Evolutionary conservation across 2,113 vertebrate species (phyloP).

Genomic region (Charadrius vociferus): DNA sequence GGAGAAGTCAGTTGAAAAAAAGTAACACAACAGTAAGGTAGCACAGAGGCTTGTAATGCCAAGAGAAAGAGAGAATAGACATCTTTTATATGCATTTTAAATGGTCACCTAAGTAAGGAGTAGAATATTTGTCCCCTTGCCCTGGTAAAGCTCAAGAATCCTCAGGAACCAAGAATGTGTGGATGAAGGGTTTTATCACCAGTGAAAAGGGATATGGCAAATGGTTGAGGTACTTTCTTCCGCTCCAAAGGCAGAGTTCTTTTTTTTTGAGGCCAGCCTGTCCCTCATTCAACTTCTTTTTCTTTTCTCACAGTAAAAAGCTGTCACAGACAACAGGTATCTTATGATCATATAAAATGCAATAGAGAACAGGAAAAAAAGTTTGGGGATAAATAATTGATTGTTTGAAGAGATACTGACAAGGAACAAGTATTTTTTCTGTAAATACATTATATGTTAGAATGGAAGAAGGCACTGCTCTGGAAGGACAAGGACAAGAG

Average conservation of each 20-base stretch:
- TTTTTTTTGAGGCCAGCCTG: not conserved
- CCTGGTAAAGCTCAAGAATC: not conserved
- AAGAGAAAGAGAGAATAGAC: not conserved
- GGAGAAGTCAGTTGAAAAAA: not conserved
- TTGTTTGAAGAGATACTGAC: slow-evolving; percentile 13
- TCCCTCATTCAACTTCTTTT: slow-evolving; percentile 5
- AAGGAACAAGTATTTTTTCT: not conserved
- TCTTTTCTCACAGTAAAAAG: slow-evolving; percentile 3
- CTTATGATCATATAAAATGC: not conserved
- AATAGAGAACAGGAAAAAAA: not conserved
- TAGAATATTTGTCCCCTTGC: not conserved
- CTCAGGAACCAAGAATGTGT: not conserved
- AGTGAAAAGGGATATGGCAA: not conserved
- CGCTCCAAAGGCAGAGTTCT: not conserved
- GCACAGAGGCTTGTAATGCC: not conserved
- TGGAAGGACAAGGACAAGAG: not conserved
- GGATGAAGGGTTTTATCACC: not conserved
- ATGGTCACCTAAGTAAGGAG: not conserved
- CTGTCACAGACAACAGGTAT: not conserved
- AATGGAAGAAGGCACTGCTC: not conserved
- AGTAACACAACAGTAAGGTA: not conserved
- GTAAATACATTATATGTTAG: not conserved
- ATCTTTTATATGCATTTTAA: not conserved
- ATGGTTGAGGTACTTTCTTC: not conserved
- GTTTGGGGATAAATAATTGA: slow-evolving; percentile 24